Conservation (phyloP, 2,888 invertebrate species). For the Pinctada fucata region DNA sequence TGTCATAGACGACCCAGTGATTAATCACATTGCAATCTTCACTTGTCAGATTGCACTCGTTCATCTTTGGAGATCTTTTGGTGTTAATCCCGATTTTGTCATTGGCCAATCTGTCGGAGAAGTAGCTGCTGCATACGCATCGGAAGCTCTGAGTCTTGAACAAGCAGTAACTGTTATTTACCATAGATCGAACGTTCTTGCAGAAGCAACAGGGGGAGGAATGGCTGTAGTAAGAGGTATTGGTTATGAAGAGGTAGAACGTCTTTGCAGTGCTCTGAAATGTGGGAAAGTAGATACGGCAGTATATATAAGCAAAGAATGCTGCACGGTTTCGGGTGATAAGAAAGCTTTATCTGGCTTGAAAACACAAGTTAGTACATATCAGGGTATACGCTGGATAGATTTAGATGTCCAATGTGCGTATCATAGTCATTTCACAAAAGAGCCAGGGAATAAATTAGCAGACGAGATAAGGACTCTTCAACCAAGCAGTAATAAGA, state of each 20-base stretch:
- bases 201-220: slow-evolving; percentile 50
- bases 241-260: slow-evolving; percentile 40
- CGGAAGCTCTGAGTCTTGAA: slow-evolving; percentile 48
- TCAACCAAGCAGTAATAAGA: slow-evolving; percentile 25
- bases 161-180: slow-evolving; percentile 61
- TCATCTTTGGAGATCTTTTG: slow-evolving; percentile 49
- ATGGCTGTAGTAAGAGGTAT: slow-evolving; percentile 58
- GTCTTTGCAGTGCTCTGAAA: slow-evolving; percentile 29
- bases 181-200: slow-evolving; percentile 50
- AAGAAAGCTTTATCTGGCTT: slow-evolving; percentile 40
- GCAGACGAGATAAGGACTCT: slow-evolving; percentile 35
- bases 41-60: slow-evolving; percentile 57
- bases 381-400: slow-evolving; percentile 16
- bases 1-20: slow-evolving; percentile 46
- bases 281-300: slow-evolving; percentile 43
- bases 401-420: slow-evolving; percentile 51
- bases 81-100: slow-evolving; percentile 51
- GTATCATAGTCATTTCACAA: slow-evolving; percentile 56
- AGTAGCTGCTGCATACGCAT: slow-evolving; percentile 58
- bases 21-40: slow-evolving; percentile 60
- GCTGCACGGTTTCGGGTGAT: slow-evolving; percentile 55
- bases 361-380: slow-evolving; percentile 32
- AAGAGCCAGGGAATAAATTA: slow-evolving; percentile 33
- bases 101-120: slow-evolving; percentile 67
- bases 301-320: slow-evolving; percentile 49